Evolutionary conservation across 2,113 vertebrate genomes (phyloP), one percentile per base, ranked within the genome.

Genomic region (Nesoenas mayeri): DNA sequence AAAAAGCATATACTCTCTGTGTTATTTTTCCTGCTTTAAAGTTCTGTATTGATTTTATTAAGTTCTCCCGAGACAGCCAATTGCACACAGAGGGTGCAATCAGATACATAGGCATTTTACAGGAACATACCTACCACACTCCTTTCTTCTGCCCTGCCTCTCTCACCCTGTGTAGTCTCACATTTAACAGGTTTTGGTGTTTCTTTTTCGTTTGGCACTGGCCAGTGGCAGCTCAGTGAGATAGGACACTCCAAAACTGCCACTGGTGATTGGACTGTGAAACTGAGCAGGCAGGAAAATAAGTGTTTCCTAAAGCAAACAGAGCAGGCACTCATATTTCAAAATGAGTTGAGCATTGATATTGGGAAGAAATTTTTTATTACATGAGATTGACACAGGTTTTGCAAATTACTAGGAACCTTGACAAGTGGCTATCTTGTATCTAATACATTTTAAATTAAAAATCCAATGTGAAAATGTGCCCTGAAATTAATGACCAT

Each of bases 391-490:
- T 75, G 36, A 9, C 69, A 66, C 36, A 65, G 58, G 53, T 89
- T 92, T 69, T 92, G 47, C 31, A 91, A 88, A 85, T 44, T 4
- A 75, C 32, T 47, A 88, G 67, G 29, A 94, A 88, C 56, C 25
- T 54, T 89, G 54, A 86, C 31, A 87, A 72, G 58, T 61, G n/a
- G 66, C 34, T 67, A 62, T 64, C 80, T 89, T 70, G 51, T n/a
- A 87, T 95, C 71, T 82, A 91, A 96, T 62, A 75, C 5, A 84
- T 73, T 96, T 96, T 93, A 95, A 97, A 97, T 96, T 92, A 94
- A 97, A 97, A 93, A 92, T 82, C 65, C 95, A 82, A 17, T 70
- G 62, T 85, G 88, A 70, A 93, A 86, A 86, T 70, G 1, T 51
- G 11, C 15, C 72, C 85, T 90, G 80, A 95, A 70, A 54, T 94